These are phyloP conservation scores for Chionis minor DNA, from an alignment of 2,113 vertebrate genomes.

Conservation along the genomic window DNA sequence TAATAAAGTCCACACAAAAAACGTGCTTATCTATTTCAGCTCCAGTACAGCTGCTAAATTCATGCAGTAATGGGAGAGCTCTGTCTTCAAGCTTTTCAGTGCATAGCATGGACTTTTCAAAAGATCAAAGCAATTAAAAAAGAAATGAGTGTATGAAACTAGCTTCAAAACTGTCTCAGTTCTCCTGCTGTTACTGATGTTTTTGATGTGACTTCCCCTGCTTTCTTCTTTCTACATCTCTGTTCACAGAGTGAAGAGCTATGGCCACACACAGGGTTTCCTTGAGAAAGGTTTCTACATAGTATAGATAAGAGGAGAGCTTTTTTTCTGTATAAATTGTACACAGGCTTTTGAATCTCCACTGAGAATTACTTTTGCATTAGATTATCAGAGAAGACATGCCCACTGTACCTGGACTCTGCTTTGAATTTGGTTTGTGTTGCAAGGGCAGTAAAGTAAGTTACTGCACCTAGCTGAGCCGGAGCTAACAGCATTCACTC, in stretches of 20 bases:
- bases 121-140: constrained; percentile 64
- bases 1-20: neutral
- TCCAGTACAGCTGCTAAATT: neutral
- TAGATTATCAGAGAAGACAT: constrained; percentile 11
- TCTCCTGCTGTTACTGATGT: neutral
- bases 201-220: neutral
- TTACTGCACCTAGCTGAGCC: neutral
- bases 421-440: neutral
- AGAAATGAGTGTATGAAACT: constrained; percentile 6
- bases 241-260: neutral
- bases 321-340: neutral
- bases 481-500: neutral
- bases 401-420: neutral
- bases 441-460: neutral
- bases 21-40: neutral
- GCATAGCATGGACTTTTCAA: neutral
- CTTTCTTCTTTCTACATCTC: neutral
- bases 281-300: neutral
- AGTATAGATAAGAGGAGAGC: neutral
- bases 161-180: constrained; percentile 10
- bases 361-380: neutral
- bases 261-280: neutral
- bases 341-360: neutral
- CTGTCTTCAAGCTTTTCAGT: neutral
- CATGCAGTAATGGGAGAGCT: neutral